Evolutionary conservation across 2,888 invertebrate species (phyloP), one percentile per base, ranked within the genome.

Genomic region (Hyppa rectilinea): DNA sequence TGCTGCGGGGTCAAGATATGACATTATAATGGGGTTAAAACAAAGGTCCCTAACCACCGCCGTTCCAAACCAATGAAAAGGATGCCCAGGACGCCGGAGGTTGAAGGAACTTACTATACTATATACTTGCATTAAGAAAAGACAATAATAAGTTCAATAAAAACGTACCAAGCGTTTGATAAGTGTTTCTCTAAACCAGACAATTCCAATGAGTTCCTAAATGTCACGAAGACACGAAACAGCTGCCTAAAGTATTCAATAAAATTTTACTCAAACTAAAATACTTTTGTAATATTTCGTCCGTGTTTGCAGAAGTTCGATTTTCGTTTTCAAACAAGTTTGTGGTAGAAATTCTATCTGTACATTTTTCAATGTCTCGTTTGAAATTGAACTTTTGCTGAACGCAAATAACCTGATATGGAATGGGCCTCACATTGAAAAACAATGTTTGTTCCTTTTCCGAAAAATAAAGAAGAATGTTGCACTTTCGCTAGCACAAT

Each of bases 201-300:
- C 3, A 36, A 73, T 50, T 23, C 26, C 40, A 36, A 10, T 7
- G 12, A 52, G 9, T 45, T 45, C 38, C 12, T 10, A 38, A 58
- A 40, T 26, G 31, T 5, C 40, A 40, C 34, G 36, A 55, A 47
- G 34, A 31, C 12, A 64, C 14, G 17, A 36, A 45, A 53, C 82
- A 70, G 58, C 64, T 67, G 61, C 36, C 36, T 43, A n/a, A 73
- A 70, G 45, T 53, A 69, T 72, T 65, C 43, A 55, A 75, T 63
- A 9, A 74, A 59, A 63, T 70, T 73, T 68, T 58, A 62, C 69
- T 53, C 61, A 53, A 65, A 80, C 68, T 70, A 45, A 60, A 73
- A 77, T 82, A 82, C 77, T 82, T 84, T 74, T 66, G 62, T 70
- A 80, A 82, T 80, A 80, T 74, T 77, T 82, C 66, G 64, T 56